Evolutionary conservation across 1,140 invertebrate species (phyloP).

Genomic region (Rhyacophila brunnea): DNA sequence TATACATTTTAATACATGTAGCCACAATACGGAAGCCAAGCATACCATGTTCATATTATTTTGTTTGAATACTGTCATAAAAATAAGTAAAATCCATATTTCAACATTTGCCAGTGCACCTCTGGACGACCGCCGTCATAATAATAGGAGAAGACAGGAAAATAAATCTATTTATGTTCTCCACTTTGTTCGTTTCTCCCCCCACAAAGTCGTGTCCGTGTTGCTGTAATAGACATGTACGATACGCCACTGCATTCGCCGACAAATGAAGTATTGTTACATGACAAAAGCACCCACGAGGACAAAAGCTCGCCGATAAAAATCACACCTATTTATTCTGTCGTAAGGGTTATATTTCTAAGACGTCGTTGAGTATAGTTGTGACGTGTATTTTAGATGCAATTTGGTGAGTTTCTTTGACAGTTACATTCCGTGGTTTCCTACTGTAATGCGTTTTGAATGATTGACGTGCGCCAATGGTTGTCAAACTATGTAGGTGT

Average conservation of each 20-base stretch:
- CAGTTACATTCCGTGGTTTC: background rate
- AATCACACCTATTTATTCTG: too few relatives aligned
- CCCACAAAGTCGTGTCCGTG: slow-evolving; percentile 2
- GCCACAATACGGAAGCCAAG: too few relatives aligned
- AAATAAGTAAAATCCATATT: too few relatives aligned
- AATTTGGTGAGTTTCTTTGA: background rate
- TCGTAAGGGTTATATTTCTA: too few relatives aligned
- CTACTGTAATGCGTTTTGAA: too few relatives aligned
- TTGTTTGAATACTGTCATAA: too few relatives aligned
- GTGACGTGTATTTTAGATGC: too few relatives aligned
- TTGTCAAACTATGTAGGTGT: slow-evolving; percentile 2
- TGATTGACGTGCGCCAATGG: background rate
- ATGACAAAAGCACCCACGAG: background rate
- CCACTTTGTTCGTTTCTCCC: slow-evolving; percentile 20
- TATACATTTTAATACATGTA: too few relatives aligned
- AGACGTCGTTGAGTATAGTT: too few relatives aligned
- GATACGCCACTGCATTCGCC: background rate
- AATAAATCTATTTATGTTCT: slow-evolving; percentile 30
- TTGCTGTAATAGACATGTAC: slow-evolving; percentile 1
- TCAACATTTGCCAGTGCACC: too few relatives aligned
- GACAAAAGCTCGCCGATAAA: too few relatives aligned
- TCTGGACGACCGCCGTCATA: background rate
- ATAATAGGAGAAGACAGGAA: slow-evolving; percentile 25
- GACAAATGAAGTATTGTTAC: slow-evolving; percentile 7
- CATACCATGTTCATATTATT: too few relatives aligned